A percentile compares a stretch with the other conserved stretches of the same genome.
These are phyloP conservation scores for Atopsyche davidsoni DNA, from an alignment of 1,140 invertebrate genomes.

Conservation along the genomic window DNA sequence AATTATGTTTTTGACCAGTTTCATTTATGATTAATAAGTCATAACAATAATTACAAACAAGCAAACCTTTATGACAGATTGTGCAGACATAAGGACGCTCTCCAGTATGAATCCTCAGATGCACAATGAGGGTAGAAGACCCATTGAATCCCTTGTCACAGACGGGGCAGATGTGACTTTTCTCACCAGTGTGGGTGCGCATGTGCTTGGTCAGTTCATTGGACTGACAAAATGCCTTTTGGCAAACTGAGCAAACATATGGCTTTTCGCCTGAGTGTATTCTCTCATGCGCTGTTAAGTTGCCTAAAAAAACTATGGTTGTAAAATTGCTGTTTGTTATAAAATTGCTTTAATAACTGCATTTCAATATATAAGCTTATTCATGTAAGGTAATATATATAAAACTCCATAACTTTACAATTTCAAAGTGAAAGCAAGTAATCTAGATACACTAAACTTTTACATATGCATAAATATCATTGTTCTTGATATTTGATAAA, in stretches of 20 bases:
- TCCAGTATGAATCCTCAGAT: constrained; percentile 50
- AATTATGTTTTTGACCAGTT: too few species aligned
- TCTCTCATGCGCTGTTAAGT: constrained; percentile 46
- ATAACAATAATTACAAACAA: too few species aligned
- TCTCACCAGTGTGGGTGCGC: constrained; percentile 49
- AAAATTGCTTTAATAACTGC: too few species aligned
- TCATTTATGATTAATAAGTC: too few species aligned
- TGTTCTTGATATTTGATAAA: too few species aligned
- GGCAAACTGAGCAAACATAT: constrained; percentile 34
- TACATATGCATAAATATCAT: too few species aligned
- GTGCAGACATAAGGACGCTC: constrained; percentile 56
- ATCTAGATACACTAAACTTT: too few species aligned
- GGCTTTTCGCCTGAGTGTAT: constrained; percentile 41
- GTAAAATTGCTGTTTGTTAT: constrained; percentile 54
- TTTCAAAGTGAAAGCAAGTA: too few species aligned
- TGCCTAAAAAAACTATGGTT: constrained; percentile 36
- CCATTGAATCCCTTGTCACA: constrained; percentile 49
- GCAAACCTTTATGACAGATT: constrained; percentile 49
- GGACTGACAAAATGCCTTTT: constrained; percentile 31
- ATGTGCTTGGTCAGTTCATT: constrained; percentile 35
- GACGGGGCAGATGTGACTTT: constrained; percentile 43
- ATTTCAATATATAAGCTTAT: too few species aligned
- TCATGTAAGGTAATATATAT: too few species aligned
- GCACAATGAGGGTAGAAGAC: constrained; percentile 47
- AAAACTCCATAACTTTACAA: constrained; percentile 52